Evolutionary conservation across 2,797 vertebrate species (phyloP).

Genomic region (Enteromius mattozi): DNA sequence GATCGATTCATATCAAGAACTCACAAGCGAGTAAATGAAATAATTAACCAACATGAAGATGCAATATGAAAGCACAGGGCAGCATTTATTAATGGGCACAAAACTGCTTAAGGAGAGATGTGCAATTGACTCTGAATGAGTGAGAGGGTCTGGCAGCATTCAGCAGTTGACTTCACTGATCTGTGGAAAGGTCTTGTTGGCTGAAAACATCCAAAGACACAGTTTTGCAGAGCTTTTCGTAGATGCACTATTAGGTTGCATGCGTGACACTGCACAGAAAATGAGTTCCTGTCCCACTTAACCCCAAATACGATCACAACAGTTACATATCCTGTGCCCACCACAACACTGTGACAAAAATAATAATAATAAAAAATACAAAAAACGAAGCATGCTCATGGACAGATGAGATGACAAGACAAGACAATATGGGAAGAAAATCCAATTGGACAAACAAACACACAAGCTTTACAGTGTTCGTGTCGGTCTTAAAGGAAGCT

Average conservation of each 20-base stretch:
- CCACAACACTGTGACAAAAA: not conserved
- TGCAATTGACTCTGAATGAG: not conserved
- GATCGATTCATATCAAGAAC: not conserved
- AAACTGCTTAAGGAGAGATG: not conserved
- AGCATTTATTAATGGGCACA: not conserved
- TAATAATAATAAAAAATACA: too few relatives aligned
- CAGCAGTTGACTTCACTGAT: not conserved
- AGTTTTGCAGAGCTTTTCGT: not conserved
- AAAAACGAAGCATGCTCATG: not conserved
- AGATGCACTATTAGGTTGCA: not conserved
- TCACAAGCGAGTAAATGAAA: not conserved
- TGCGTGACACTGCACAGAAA: not conserved
- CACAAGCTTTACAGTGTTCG: not conserved
- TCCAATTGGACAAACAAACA: not conserved
- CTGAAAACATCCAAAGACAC: not conserved
- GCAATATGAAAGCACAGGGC: not conserved
- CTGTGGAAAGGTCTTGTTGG: not conserved
- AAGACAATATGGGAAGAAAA: not conserved
- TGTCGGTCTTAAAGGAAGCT: not conserved
- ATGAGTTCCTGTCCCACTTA: not conserved
- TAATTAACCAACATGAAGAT: not conserved
- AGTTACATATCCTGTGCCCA: not conserved
- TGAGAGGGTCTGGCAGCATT: not conserved
- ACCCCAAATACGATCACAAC: not conserved
- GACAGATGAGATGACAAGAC: not conserved